Base-by-base conservation (phyloP, 2,888 invertebrate species). In the Eristalis arbustorum region DNA sequence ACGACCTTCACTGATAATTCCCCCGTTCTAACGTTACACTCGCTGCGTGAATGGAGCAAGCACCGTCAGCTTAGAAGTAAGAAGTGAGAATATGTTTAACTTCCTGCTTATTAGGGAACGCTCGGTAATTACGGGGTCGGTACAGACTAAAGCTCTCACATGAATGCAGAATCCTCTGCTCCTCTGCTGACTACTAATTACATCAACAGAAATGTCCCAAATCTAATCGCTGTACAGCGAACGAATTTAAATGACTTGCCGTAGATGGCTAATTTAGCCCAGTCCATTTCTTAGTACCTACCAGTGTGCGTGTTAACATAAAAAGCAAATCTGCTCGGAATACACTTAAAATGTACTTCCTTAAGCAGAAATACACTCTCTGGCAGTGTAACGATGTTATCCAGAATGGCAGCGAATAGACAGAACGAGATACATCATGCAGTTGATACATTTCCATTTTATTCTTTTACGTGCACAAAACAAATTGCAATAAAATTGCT, bases 401-500 rank as follows among this genome's bases (percentile, higher is more conserved):
- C 66, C 71, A 31, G 11, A 49, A 40, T 49, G 10, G 34, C 49
- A 25, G 25, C 14, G 56, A 18, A n/a, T 22, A 72, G 14, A 18
- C 25, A 34, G 3, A 34, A 42, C 14, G n/a, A 14, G 42, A n/a
- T 59, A 59, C 59, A 25, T 59, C 59, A 25, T 59, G 59, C 25
- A 22, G 22, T 59, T 25, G 61, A 68, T 68, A 56, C 37, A 69
- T 49, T 56, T 69, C 31, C 31, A 6, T 18, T 66, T 56, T 69
- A 31, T 56, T 31, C 2, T 34, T n/a, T 59, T 73, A 59, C 68
- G 67, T 82, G 63, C 25, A 72, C 57, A 78, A 64, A 79, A 79
- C 78, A 78, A 84, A 84, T 78, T 61, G 59, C 69, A 84, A 84
- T 80, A 57, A 67, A 75, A 75, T 80, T 80, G 68, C 57, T 72